Conservation (phyloP, 1,140 invertebrate species). For the Drosophila lacteicornis region DNA sequence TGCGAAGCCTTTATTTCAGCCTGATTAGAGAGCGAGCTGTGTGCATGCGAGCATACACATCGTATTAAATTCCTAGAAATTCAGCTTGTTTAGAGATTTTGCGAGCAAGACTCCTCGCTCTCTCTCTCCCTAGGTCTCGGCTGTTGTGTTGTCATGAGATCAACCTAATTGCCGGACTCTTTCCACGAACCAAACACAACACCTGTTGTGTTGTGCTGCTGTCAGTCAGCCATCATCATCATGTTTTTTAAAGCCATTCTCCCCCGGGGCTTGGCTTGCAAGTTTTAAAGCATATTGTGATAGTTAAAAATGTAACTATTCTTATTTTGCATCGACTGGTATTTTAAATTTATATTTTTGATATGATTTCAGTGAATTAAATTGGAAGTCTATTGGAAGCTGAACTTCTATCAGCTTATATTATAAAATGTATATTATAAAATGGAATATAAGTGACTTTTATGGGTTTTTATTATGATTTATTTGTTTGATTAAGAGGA, state of each 20-base stretch:
- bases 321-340: background rate
- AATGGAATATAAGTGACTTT: too few relatives aligned
- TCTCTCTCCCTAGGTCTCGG: too few relatives aligned
- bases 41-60: background rate
- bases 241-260: background rate
- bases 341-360: too few relatives aligned
- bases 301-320: too few relatives aligned
- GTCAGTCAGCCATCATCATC: too few relatives aligned
- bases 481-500: background rate
- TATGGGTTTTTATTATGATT: background rate
- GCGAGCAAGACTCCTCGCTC: background rate
- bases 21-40: background rate
- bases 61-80: conserved; percentile 2
- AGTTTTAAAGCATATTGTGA: background rate
- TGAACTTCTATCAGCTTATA: too few relatives aligned
- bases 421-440: too few relatives aligned
- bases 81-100: conserved; percentile 1
- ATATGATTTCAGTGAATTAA: too few relatives aligned
- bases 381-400: too few relatives aligned
- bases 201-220: conserved; percentile 6
- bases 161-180: background rate
- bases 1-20: background rate
- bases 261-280: background rate
- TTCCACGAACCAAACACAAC: conserved; percentile 4
- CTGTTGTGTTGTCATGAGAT: background rate